phyloP scores from a whole-genome alignment of 1,140 invertebrate genomes.

The Brachystomella parvula region DNA sequence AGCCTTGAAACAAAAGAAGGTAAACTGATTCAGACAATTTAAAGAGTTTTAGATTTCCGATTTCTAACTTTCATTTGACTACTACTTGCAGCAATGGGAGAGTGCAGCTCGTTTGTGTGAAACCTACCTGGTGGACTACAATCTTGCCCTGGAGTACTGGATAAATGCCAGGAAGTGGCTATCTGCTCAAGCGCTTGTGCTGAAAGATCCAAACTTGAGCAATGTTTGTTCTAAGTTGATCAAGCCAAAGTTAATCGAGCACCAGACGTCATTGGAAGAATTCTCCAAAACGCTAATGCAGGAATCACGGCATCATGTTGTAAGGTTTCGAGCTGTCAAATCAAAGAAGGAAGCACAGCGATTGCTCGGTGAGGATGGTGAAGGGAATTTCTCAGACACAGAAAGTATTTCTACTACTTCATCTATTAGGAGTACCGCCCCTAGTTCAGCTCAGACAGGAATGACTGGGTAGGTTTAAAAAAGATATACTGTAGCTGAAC shows the following conservation, averaged over 20 bases:
- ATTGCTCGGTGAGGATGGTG: constrained; percentile 7
- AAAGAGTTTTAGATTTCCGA: neutral
- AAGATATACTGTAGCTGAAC: neutral
- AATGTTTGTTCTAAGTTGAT: neutral
- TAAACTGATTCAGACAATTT: no score
- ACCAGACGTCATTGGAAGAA: constrained; percentile 8
- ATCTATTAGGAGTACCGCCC: constrained; percentile 9
- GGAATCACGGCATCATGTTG: constrained; percentile 18
- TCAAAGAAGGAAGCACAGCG: constrained; percentile 18
- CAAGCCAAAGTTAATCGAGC: constrained; percentile 2
- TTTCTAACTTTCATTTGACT: neutral
- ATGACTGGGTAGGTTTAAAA: constrained; percentile 14
- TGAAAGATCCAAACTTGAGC: neutral
- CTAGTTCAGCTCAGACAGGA: constrained; percentile 23
- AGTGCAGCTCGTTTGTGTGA: constrained; percentile 27
- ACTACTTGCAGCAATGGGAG: constrained; percentile 23
- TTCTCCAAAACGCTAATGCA: neutral
- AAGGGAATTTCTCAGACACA: constrained; percentile 35
- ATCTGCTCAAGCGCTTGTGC: constrained; percentile 9
- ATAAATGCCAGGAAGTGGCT: constrained; percentile 27
- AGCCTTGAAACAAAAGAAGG: constrained; percentile 14
- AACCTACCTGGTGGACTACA: constrained; percentile 20
- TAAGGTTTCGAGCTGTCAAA: constrained; percentile 20
- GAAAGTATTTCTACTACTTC: constrained; percentile 29
- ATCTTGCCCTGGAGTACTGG: constrained; percentile 19